Conservation (phyloP, 2,113 vertebrate species). For the Nothoprocta perdicaria region DNA sequence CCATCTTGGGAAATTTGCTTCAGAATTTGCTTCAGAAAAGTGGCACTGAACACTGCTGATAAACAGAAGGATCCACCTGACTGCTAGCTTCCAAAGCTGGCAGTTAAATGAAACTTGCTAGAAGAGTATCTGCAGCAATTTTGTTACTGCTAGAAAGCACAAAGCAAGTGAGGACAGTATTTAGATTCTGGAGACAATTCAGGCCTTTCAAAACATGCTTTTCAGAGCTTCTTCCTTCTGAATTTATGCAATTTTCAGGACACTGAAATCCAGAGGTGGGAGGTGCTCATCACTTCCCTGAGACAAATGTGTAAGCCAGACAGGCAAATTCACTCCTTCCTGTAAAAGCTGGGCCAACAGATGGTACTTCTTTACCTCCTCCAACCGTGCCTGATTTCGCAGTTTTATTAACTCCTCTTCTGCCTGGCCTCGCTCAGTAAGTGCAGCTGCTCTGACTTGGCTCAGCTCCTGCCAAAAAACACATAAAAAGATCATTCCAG, state of each 20-base stretch:
- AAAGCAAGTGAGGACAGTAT: background rate
- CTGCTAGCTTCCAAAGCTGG: background rate
- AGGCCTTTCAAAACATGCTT: background rate
- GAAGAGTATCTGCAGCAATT: background rate
- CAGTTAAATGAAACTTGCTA: background rate
- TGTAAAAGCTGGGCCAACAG: background rate
- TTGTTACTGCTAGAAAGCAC: background rate
- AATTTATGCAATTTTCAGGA: background rate
- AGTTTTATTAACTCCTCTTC: constrained; percentile 88
- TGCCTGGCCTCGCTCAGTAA: constrained; percentile 81
- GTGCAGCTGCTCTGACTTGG: constrained; percentile 78
- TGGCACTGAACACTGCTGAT: background rate
- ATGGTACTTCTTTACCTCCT: constrained; percentile 81
- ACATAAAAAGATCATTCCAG: background rate
- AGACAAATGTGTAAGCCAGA: background rate
- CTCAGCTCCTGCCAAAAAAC: constrained; percentile 85
- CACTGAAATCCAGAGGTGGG: background rate
- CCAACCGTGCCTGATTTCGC: constrained; percentile 81
- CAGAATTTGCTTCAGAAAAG: background rate
- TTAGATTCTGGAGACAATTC: background rate
- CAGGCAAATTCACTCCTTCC: background rate
- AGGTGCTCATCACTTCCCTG: background rate
- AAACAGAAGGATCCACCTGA: background rate
- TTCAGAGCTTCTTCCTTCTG: background rate
- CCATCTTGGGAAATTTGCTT: background rate